These are phyloP conservation scores for Leucoraja erinaceus DNA, from an alignment of 2,113 vertebrate genomes.

Conservation along the genomic window DNA sequence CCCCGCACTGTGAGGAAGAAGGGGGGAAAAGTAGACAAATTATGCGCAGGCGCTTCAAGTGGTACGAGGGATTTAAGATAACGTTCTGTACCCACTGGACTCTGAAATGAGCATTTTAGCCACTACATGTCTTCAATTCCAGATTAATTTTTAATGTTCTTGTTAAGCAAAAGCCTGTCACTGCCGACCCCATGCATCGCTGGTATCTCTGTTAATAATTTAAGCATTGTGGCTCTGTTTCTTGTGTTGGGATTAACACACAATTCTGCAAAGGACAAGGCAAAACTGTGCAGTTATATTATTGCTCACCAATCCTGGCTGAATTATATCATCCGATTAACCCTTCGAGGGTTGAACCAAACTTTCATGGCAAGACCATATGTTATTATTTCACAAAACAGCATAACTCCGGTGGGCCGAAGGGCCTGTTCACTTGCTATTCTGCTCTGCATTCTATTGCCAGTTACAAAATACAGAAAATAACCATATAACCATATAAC, in stretches of 20 bases:
- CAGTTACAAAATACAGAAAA: too few relatives aligned
- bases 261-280: background rate
- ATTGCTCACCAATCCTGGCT: conserved; percentile 3
- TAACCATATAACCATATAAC: too few relatives aligned
- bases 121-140: background rate
- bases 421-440: too few relatives aligned
- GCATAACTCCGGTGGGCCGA: too few relatives aligned
- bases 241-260: conserved; percentile 1
- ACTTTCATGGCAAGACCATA: background rate
- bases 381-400: too few relatives aligned
- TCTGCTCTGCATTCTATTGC: too few relatives aligned
- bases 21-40: background rate
- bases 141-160: conserved; percentile 25
- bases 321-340: conserved; percentile 14
- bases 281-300: background rate
- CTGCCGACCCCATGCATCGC: background rate
- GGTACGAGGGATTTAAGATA: background rate
- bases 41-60: background rate
- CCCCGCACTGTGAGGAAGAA: background rate
- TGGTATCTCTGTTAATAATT: conserved; percentile 12
- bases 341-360: background rate
- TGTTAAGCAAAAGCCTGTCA: conserved; percentile 34
- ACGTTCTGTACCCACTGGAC: background rate
- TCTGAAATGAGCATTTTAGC: conserved; percentile 24
- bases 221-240: background rate